Evolutionary conservation across 2,113 vertebrate genomes (phyloP).

Genomic region (Sigmodon hispidus): DNA sequence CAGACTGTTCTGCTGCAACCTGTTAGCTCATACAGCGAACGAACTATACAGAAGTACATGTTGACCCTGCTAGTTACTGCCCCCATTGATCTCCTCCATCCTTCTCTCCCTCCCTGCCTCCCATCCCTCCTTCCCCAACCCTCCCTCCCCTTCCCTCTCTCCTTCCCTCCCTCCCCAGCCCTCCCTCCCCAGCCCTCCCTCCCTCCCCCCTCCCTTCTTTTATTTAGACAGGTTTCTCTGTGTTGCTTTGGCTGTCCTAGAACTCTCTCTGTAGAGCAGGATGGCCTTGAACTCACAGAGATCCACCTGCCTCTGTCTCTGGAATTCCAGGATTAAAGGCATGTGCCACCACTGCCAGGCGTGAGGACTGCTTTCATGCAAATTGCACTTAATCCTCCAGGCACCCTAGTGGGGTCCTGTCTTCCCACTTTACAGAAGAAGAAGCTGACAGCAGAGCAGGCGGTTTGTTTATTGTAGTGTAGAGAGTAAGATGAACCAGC

Average conservation of each 20-base stretch:
- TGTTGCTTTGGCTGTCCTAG: not conserved
- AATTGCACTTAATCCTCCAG: not conserved
- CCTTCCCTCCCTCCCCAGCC: too few relatives aligned
- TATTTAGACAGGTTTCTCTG: not conserved
- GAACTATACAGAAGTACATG: not conserved
- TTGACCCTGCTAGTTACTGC: not conserved
- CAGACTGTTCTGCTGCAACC: not conserved
- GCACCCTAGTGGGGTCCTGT: not conserved
- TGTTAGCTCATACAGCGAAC: not conserved
- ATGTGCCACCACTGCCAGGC: not conserved
- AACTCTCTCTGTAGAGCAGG: not conserved
- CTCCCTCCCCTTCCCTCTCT: not conserved
- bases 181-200: too few relatives aligned
- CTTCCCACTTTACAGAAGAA: not conserved
- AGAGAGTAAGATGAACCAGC: not conserved
- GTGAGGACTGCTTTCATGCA: not conserved
- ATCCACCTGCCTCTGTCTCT: not conserved
- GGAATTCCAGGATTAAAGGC: not conserved
- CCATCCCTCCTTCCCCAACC: too few relatives aligned
- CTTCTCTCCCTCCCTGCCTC: not conserved
- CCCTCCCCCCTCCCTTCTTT: not conserved
- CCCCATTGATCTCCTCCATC: not conserved
- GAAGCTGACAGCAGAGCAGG: not conserved
- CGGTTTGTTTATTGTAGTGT: not conserved
- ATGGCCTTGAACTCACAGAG: not conserved